phyloP scores from a whole-genome alignment of 2,113 vertebrate species.

The Xiphorhynchus elegans region DNA sequence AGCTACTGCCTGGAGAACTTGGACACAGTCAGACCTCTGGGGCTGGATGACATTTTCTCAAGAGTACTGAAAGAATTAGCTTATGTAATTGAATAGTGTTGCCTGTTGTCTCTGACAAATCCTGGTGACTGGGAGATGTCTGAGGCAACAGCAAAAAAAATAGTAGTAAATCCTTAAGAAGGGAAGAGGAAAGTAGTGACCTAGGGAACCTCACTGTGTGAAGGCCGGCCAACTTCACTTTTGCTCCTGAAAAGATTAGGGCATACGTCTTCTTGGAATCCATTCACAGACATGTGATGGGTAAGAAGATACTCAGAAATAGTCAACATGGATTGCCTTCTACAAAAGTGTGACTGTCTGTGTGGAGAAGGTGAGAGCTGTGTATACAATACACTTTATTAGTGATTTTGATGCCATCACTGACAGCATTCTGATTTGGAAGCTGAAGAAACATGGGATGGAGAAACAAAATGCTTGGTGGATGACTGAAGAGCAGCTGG shows the following conservation, averaged over 20 bases:
- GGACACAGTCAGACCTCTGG: neutral
- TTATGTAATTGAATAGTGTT: neutral
- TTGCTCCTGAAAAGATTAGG: neutral
- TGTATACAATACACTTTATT: neutral
- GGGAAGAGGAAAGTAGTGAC: neutral
- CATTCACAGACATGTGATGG: neutral
- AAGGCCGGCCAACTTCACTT: neutral
- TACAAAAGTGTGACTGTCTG: neutral
- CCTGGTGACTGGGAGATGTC: neutral
- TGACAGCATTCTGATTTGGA: neutral
- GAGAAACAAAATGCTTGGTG: neutral
- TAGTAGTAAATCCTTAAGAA: neutral
- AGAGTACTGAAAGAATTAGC: neutral
- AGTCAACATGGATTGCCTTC: neutral
- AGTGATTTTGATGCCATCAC: neutral
- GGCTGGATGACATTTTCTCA: neutral
- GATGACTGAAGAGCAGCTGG: neutral
- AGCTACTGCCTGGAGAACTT: neutral
- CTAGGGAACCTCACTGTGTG: neutral
- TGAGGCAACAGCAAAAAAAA: neutral
- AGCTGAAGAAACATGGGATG: neutral
- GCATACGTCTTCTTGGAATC: neutral
- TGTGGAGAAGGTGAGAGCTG: neutral
- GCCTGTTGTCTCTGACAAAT: neutral
- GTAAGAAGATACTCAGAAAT: neutral